Evolutionary conservation across 1,140 invertebrate genomes (phyloP), one percentile per base, ranked within the genome.

Genomic region (Anastatus disparis): DNA sequence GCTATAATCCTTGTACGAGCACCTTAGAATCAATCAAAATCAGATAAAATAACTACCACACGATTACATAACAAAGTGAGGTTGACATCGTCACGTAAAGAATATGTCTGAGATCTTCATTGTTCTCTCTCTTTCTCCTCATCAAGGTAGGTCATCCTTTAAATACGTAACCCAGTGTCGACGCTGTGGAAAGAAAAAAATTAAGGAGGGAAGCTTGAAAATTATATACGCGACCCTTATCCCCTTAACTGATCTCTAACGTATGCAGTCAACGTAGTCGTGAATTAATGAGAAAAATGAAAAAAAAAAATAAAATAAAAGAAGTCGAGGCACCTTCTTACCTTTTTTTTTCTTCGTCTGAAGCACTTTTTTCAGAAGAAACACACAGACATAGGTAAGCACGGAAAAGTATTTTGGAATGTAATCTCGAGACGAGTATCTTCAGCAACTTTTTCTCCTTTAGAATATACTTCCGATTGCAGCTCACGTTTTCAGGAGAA

Each of bases 81-180:
- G 26, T 67, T 58, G 64, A 67, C 64, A 56, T 38, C 27, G 20
- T 31, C 17, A 22, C 9, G 24, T 27, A 9, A 22, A 17, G 6
- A 6, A 24, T 13, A 12, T 13, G 27, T 17, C 62, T n/a, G 55
- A 75, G 52, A 31, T 59, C 65, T 59, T 63, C 70, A 66, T 75
- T 66, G 55, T 58, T 72, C 15, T 38, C 62, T 58, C 55, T 46
- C 38, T 65, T 56, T 53, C 26, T 64, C 40, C 12, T 48, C 44
- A 17, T n/a, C 59, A 10, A 20, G 44, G 50, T 20, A 52, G 50
- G 50, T 52, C 50, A n/a, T n/a, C n/a, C n/a, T n/a, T n/a, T n/a
- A n/a, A n/a, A n/a, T n/a, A 27, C 29, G 29, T 26, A 29, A 64
- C 46, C 29, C 52, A 55, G n/a, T 12, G 42, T 15, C 17, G 29